phyloP scores from a whole-genome alignment of 2,797 vertebrate species.

The Melanotaenia nigrans region DNA sequence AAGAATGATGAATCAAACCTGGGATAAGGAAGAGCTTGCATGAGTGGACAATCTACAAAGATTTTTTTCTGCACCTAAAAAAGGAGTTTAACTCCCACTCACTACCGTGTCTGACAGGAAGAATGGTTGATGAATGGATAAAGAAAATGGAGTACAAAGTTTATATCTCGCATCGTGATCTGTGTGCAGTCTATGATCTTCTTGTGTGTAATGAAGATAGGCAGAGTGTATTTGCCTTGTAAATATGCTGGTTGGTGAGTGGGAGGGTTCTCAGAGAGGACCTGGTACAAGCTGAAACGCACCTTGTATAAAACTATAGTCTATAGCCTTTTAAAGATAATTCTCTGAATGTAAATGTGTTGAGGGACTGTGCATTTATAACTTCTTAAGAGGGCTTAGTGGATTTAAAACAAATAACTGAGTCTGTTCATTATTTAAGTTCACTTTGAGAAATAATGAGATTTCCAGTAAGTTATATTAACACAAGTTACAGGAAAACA shows the following conservation, averaged over 20 bases:
- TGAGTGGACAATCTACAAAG: conserved; percentile 17
- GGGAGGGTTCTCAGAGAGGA: conserved; percentile 47
- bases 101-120: conserved; percentile 48
- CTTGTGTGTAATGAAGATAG: conserved; percentile 24
- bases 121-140: conserved; percentile 42
- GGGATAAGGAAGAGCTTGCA: conserved; percentile 59
- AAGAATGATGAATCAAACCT: conserved; percentile 54
- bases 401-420: not conserved
- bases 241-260: conserved; percentile 48
- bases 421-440: not conserved
- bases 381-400: not conserved
- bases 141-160: conserved; percentile 12
- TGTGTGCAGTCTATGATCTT: conserved; percentile 28
- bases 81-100: conserved; percentile 8
- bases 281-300: conserved; percentile 31
- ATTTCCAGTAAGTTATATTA: conserved; percentile 32
- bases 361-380: not conserved
- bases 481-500: conserved; percentile 71
- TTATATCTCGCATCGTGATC: conserved; percentile 39
- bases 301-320: conserved; percentile 10
- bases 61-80: conserved; percentile 28
- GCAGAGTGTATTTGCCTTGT: conserved; percentile 61
- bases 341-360: not conserved
- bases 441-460: not conserved
- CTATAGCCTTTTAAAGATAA: not conserved